Base-by-base conservation (phyloP, 2,113 vertebrate species). In the Corythoichthys intestinalis region DNA sequence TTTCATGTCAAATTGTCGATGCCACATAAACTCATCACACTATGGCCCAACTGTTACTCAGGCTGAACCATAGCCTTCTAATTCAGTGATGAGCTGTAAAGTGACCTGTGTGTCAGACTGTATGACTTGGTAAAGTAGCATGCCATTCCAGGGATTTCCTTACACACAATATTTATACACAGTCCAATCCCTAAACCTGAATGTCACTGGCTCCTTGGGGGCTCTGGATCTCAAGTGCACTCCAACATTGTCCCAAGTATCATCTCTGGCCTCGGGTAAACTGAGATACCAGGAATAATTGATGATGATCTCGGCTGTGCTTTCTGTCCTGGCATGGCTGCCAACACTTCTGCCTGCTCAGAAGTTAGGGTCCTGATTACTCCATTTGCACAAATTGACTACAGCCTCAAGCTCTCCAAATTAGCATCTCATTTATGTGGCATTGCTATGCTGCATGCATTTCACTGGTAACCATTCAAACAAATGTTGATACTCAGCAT, bases 271-370 rank as follows among this genome's bases (percentile, higher is more conserved):
- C 74, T 74, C 77, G 73, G 66, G 91, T 92, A 92, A 93, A 28
- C 13, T 64, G 92, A 93, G 90, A 91, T 64, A 74, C 70, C 81
- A 85, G 83, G 79, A 92, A 93, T 92, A 90, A 92, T 92, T 93
- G 75, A 93, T 92, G 89, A 79, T 47, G 57, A 74, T 76, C 73
- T 74, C 47, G 78, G 78, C 77, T 69, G 83, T 85, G 83, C 75
- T 86, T 86, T 84, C 80, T 77, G 74, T 78, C 79, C 71, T 72
- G 70, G 65, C 73, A 59, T 54, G 85, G 70, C 84, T 73, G 77
- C 75, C 71, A 82, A 82, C 76, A 71, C 67, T 73, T 82, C 77
- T 74, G 69, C 71, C 73, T 80, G 78, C 83, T 74, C 80, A 80
- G 85, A 80, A 82, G 81, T 86, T 78, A 85, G 20, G 41, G 65